A percentile compares a stretch with the other conserved stretches of the same genome.
Conservation (phyloP, 1,140 invertebrate genomes). For the Atta texana region DNA sequence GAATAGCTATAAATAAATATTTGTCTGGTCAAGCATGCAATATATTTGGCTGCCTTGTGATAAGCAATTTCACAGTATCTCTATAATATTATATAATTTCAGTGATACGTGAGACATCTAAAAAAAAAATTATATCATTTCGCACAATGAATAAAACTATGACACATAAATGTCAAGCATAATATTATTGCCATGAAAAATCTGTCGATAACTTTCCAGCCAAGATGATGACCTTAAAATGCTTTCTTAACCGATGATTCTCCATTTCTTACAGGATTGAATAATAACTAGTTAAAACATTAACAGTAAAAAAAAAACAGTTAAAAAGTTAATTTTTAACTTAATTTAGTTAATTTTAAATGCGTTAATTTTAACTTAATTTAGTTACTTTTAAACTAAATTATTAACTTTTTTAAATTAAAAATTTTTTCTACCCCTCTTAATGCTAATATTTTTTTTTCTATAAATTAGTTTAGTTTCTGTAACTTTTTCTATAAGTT, state of each 20-base stretch:
- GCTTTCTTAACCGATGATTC: neutral
- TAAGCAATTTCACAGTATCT: slow-evolving; percentile 1
- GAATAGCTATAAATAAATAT: neutral
- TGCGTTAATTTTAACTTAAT: no score
- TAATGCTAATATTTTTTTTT: no score
- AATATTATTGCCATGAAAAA: neutral
- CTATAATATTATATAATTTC: neutral
- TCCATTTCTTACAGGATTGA: neutral
- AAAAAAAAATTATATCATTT: slow-evolving; percentile 5
- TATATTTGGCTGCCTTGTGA: neutral
- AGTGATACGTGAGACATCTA: neutral
- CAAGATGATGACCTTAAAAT: neutral
- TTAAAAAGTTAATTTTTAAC: no score
- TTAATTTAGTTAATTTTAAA: no score
- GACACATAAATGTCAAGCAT: neutral
- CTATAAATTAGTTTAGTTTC: no score
- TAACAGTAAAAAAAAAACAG: no score
- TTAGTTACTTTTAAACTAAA: no score
- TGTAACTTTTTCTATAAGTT: no score
- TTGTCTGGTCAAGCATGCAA: neutral
- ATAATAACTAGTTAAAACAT: no score
- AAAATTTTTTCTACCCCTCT: no score
- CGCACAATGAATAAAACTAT: neutral
- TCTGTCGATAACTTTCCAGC: neutral
- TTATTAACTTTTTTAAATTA: no score